A percentile compares a stretch with the other conserved stretches of the same genome.
These are phyloP conservation scores for Temnothorax unifasciatus DNA, from an alignment of 2,888 invertebrate genomes.

Conservation along the genomic window DNA sequence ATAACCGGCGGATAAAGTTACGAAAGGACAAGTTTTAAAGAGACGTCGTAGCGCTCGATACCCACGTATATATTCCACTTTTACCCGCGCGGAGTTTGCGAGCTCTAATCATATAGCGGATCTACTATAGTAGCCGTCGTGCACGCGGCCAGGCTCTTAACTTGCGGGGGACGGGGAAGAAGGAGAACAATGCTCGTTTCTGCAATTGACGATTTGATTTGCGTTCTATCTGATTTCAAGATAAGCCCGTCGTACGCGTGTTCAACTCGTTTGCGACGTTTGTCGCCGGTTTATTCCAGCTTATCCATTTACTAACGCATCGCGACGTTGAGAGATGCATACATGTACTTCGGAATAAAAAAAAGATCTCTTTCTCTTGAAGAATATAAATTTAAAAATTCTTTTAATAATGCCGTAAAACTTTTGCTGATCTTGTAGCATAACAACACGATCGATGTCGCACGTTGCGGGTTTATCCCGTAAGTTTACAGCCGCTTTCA, in stretches of 20 bases:
- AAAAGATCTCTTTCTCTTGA: neutral
- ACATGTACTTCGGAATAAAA: neutral
- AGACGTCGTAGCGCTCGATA: conserved; percentile 40
- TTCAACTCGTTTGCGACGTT: neutral
- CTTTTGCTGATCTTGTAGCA: neutral
- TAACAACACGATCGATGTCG: conserved; percentile 43
- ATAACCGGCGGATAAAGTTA: conserved; percentile 53
- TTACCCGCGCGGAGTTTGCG: conserved; percentile 55
- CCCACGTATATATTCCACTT: conserved; percentile 60
- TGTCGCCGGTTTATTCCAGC: neutral
- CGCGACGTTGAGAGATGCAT: neutral
- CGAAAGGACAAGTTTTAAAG: conserved; percentile 54
- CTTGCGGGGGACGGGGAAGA: neutral
- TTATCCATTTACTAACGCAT: neutral
- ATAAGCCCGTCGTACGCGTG: neutral
- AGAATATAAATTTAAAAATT: neutral
- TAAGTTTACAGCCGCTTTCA: conserved; percentile 36
- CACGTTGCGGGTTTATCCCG: conserved; percentile 33
- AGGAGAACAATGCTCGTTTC: conserved; percentile 18
- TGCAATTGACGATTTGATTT: conserved; percentile 15
- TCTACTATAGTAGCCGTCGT: conserved; percentile 19
- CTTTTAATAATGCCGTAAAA: neutral
- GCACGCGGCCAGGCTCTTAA: conserved; percentile 17
- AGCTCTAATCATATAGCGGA: conserved; percentile 51
- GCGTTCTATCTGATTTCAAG: conserved; percentile 25